A percentile compares a stretch with the other conserved stretches of the same genome.
Conservation (phyloP, 2,113 vertebrate genomes). For the Loxodonta africana region DNA sequence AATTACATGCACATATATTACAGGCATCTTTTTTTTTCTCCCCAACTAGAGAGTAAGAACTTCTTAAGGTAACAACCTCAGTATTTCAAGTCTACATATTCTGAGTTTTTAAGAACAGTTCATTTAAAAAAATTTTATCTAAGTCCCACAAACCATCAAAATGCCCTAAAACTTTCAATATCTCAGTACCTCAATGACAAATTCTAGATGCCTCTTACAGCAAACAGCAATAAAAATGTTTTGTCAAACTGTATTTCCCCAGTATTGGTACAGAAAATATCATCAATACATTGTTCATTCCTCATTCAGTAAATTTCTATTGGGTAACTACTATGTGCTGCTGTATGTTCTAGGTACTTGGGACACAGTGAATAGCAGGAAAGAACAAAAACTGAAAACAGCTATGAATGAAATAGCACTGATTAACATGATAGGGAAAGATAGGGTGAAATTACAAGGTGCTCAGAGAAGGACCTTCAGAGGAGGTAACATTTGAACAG, state of each 20-base stretch:
- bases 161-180: background rate
- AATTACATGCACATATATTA: background rate
- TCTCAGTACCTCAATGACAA: background rate
- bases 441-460: too few species aligned
- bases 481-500: background rate
- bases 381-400: background rate
- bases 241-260: background rate
- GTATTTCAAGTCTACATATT: background rate
- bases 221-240: constrained; percentile 9
- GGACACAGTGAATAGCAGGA: background rate
- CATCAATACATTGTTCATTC: background rate
- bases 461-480: background rate
- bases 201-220: background rate
- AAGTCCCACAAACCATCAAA: background rate
- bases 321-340: background rate
- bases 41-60: background rate
- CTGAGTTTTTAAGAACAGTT: constrained; percentile 12
- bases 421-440: background rate
- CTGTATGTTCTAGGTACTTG: background rate
- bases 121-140: constrained; percentile 3
- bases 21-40: background rate
- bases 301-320: background rate
- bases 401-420: background rate
- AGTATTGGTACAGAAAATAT: background rate
- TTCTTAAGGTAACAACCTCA: background rate